These are phyloP conservation scores for Aphis craccivora DNA, from an alignment of 1,140 invertebrate species.

Conservation along the genomic window DNA sequence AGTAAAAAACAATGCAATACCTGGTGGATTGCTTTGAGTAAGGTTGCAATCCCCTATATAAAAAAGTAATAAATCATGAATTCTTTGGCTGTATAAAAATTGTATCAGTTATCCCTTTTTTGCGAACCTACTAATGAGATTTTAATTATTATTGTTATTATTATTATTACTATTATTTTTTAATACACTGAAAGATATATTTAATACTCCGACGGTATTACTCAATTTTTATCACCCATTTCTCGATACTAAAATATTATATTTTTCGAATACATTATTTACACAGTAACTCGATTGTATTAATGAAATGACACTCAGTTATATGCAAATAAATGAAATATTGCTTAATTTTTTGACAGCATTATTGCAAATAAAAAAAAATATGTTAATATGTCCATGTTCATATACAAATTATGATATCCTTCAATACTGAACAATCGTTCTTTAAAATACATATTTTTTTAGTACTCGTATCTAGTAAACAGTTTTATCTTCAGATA, in stretches of 20 bases:
- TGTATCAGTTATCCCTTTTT: not conserved
- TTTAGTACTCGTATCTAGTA: not conserved
- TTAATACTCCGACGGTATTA: not conserved
- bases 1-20: not conserved
- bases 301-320: not conserved
- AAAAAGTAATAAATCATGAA: constrained; percentile 32
- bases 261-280: not conserved
- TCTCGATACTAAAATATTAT: not conserved
- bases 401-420: not conserved
- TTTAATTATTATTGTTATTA: constrained; percentile 22
- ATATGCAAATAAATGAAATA: not conserved
- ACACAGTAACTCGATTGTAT: not conserved
- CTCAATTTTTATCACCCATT: not conserved
- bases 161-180: not conserved
- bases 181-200: not conserved
- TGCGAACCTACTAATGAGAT: not conserved
- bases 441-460: not conserved
- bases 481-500: not conserved
- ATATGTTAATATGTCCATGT: not conserved
- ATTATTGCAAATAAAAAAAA: not conserved
- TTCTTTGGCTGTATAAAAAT: not conserved
- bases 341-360: not conserved
- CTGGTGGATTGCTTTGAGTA: not conserved
- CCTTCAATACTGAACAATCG: not conserved
- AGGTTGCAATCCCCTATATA: not conserved